Base-by-base conservation (phyloP, 2,888 invertebrate species). In the Drosophila macrospina region DNA sequence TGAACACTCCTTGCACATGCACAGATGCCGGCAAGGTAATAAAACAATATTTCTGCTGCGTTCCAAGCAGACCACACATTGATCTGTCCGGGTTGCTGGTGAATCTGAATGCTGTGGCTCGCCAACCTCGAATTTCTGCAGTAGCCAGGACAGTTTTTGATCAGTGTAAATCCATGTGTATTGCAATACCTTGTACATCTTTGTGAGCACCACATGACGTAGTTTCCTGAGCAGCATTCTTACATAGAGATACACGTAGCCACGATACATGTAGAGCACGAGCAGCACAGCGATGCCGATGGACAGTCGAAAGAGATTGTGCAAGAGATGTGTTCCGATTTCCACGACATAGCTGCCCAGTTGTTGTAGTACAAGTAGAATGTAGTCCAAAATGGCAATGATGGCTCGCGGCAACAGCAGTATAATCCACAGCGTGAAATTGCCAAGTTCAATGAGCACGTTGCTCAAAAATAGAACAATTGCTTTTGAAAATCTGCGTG, bases 21-120 rank as follows among this genome's bases (percentile, higher is more conserved):
- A 88, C 0, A 88, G 60, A 26, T 83, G 83, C 0, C 88, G 74
- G 2, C 83, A 83, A 0, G 83, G 83, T 5, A 83, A 52, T 1
- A 83, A 26, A 1, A 83, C 83, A 8, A 88, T 68, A 16, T 61
- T 86, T 4, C 61, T 55, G 7, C 20, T 65, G 2, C 69, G 74
- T 5, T 74, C 77, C 37, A 77, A 5, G 52, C 83, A 83, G 6
- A 83, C 66, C 3, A 83, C 86, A 59, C 83, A 83, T 11, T 11
- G 41, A 32, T 54, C 52, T 2, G 41, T 13, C 8, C 15, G 54
- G 20, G 2, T 24, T 2, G 24, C 2, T 4, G 34, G 3, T 4
- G 52, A 5, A 8, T 7, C 10, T 10, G 34, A 36, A 32, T 10
- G 10, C 39, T n/a, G 20, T 1, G 42, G 10, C 0, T 44, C 30